Base-by-base conservation (phyloP, 1,140 invertebrate species). In the Dendroctonus ponderosae region DNA sequence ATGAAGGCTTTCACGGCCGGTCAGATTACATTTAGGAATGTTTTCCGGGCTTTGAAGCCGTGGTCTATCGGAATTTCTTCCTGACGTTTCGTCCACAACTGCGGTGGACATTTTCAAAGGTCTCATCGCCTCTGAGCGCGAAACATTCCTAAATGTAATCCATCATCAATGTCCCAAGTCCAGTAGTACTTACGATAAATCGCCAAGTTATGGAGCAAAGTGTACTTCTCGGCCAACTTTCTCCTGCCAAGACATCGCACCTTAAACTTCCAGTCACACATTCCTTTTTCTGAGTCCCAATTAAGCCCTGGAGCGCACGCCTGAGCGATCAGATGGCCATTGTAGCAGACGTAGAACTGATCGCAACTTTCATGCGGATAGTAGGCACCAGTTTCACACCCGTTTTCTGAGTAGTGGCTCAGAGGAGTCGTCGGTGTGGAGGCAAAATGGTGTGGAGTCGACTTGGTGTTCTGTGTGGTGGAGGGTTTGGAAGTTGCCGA, bases 291-390 rank as follows among this genome's bases (percentile, higher is more conserved):
- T 0, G 80, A 75, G 61, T 86, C 85, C 87, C 88, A 92, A 40
- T 85, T 83, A 3, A 91, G 77, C 2, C 88, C 89, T 1, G 88
- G 85, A 0, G 86, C 85, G 76, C 90, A 92, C 52, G 80, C 81
- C 69, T 88, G 87, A 5, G 83, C 78, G 0, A 90, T 77, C 8
- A 89, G 76, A 44, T 84, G 76, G 0, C 85, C 84, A 75, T 91
- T 89, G 0, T 87, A 85, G 74, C 90, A 91, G 3, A 90, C 83
- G 56, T 85, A 83, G 75, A 89, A 91, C 65, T 82, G 84, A 8
- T 82, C 82, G 67, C 90, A 92, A 11, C 82, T 79, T 7, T 82
- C 81, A 53, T 85, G 82, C 0, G 85, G 75, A 69, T 86, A 85
- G 67, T 87, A 86, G 4, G 82, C 80, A 0, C 86, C 86, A 15